Percentiles rank a stretch among this genome's conserved stretches.
Evolutionary conservation across 2,888 invertebrate genomes (phyloP).

Genomic region (Epsilonema sp.): DNA sequence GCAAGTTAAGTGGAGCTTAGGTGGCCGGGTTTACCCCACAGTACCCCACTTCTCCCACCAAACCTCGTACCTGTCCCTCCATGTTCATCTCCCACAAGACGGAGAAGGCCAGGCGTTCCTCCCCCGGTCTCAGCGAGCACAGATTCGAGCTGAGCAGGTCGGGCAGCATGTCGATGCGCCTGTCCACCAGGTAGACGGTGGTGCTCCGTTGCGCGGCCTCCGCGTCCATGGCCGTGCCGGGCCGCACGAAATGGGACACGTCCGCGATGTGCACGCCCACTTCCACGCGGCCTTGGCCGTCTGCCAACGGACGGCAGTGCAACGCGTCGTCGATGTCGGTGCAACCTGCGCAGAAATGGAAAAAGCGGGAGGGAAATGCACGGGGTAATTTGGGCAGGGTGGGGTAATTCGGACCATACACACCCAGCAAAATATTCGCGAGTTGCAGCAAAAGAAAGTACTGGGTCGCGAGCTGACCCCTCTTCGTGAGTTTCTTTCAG

Average conservation of each 20-base stretch:
- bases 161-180: slow-evolving; percentile 41
- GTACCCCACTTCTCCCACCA: too few relatives aligned
- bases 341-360: slow-evolving; percentile 93
- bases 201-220: slow-evolving; percentile 85
- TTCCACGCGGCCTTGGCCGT: slow-evolving; percentile 50
- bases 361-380: too few relatives aligned
- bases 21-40: too few relatives aligned
- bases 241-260: slow-evolving; percentile 86
- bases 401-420: too few relatives aligned
- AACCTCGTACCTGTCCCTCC: slow-evolving; percentile 46
- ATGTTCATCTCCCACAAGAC: slow-evolving; percentile 79
- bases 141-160: slow-evolving; percentile 80
- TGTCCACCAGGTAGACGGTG: slow-evolving; percentile 84
- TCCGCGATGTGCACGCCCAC: slow-evolving; percentile 97
- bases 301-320: slow-evolving; percentile 56
- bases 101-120: slow-evolving; percentile 75
- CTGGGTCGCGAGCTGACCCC: too few relatives aligned
- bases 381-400: too few relatives aligned
- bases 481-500: too few relatives aligned
- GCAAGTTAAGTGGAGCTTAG: too few relatives aligned
- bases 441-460: too few relatives aligned
- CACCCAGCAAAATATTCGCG: too few relatives aligned
- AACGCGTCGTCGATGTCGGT: slow-evolving; percentile 97
- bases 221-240: slow-evolving; percentile 61
- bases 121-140: slow-evolving; percentile 73